These are phyloP conservation scores for Trematocara nigrifrons DNA, from an alignment of 2,113 vertebrate species.

Conservation along the genomic window DNA sequence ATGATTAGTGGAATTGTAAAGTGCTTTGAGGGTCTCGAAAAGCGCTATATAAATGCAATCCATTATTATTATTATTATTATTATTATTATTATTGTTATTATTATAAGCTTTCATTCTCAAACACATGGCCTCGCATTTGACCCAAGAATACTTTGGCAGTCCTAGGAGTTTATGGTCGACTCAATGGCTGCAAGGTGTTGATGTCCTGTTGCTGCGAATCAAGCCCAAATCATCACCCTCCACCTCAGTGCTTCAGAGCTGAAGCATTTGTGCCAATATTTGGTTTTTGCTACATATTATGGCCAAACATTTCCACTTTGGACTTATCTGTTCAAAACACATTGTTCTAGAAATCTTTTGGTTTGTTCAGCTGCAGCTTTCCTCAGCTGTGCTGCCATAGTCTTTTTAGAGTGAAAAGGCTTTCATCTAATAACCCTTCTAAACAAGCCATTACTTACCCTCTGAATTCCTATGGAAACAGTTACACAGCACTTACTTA, in stretches of 20 bases:
- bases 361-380: neutral
- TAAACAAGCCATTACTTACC: neutral
- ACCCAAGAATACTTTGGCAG: neutral
- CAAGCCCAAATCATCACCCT: neutral
- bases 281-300: neutral
- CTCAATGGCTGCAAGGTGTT: neutral
- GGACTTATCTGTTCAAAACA: neutral
- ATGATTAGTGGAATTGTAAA: neutral
- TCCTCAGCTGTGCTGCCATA: rapidly evolving
- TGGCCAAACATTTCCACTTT: neutral
- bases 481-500: neutral
- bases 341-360: neutral
- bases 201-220: neutral
- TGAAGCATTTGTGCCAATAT: neutral
- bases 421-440: neutral
- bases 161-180: neutral
- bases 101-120: neutral
- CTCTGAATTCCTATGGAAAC: neutral
- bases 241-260: neutral
- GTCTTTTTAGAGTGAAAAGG: neutral
- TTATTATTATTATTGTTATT: neutral
- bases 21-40: neutral
- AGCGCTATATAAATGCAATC: neutral
- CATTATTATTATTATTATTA: neutral
- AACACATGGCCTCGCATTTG: neutral